Evolutionary conservation across 2,888 invertebrate genomes (phyloP), one percentile per base, ranked within the genome.

Genomic region (Melanotus villosus): DNA sequence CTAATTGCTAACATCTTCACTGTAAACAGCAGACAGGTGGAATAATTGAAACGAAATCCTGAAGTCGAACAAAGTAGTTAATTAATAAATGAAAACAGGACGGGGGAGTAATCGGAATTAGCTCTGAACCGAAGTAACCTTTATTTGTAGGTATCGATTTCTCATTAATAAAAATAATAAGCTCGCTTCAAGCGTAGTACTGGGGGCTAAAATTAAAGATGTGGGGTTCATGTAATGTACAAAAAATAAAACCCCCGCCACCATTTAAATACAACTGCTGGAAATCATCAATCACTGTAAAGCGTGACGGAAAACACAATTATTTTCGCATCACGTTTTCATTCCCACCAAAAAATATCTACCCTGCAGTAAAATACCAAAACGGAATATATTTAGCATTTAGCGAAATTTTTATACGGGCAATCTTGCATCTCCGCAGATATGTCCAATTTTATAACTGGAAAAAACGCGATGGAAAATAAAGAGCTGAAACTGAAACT

Each of bases 281-380:
- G 41, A 65, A 65, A 70, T 65, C 69, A 70, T 70, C 65, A 70
- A 70, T 70, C 69, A 70, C 59, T 57, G 69, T 52, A 60, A 65
- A 62, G 60, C 69, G 65, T 60, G 60, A 70, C 62, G 60, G 69
- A 70, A 70, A 70, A 65, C 65, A 70, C 65, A 70, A 70, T 70
- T 69, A 69, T 69, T 69, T 69, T 64, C 65, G 43, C 65, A 69
- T 69, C 69, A 69, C 65, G 65, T 65, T 70, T 68, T 65, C 64
- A 64, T 65, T 68, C 68, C 64, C 59, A 64, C 65, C 60, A 32
- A 68, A 63, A 68, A 47, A 47, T 47, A 30, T 45, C 56, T 10
- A 43, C 26, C 64, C 63, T 26, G 26, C 32, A 26, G 58, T 21
- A 26, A 52, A 68, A 62, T 57, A 45, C 32, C 62, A 30, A n/a